Evolutionary conservation across 2,797 vertebrate species (phyloP), one percentile per base, ranked within the genome.

Genomic region (Lophotriccus pileatus): DNA sequence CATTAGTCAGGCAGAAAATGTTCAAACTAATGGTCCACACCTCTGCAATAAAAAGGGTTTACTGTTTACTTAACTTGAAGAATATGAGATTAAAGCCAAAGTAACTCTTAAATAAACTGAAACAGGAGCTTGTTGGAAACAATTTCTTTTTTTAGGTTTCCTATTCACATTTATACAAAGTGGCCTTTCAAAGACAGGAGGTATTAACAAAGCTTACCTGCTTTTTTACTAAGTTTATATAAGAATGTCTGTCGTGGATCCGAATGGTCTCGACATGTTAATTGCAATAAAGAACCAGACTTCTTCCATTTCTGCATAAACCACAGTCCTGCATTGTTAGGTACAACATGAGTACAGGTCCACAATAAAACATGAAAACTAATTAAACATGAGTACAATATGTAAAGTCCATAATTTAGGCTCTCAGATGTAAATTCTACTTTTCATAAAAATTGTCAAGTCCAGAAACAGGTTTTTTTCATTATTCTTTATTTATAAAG

Each of bases 291-390:
- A 41, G 99, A 99, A 43, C 99, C 99, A 13, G 99, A 99, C 93
- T 99, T 99, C 98, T 99, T 99, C 99, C 99, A 99, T 97, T 99
- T 99, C 97, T 99, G 99, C 99, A 99, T 99, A 98, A 99, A 99
- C 99, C 99, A 99, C 79, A 99, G 98, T 72, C 99, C 99, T 99
- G 91, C 46, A 95, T 81, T 90, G 77, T 95, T 76, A 91, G 46
- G 93, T 30, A 96, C 63, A 96, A 74, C 12, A 24, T 75, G 15
- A 98, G 78, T 82, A 94, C 1, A 93, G 75, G 75, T 43, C 12
- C 93, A 63, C 63, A 94, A 70, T 64, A 81, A 63, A 62, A 87
- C 37, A 74, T 1, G 3, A 58, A 70, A 63, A 68, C 14, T 44
- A 67, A 66, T 72, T 66, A 74, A 79, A 84, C 2, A 0, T 12